Percentiles rank a stretch among this genome's conserved stretches.
Evolutionary conservation across 2,888 invertebrate genomes (phyloP).

Genomic region (Oconnorella tubifera): DNA sequence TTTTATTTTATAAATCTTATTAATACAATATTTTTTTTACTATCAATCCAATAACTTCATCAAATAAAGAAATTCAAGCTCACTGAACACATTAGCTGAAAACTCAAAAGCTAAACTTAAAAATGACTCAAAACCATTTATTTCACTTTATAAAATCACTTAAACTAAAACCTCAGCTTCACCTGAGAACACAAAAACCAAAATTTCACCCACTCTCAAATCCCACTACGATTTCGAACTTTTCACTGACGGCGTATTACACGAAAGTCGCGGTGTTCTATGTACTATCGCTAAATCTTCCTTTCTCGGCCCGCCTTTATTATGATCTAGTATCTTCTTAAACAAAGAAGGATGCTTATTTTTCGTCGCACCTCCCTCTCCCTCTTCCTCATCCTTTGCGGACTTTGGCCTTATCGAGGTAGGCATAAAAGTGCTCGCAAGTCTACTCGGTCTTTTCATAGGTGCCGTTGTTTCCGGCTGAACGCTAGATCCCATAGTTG

Average conservation of each 20-base stretch:
- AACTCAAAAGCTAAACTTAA: too few relatives aligned
- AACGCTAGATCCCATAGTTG: not conserved
- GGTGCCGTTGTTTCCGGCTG: not conserved
- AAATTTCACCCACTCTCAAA: too few relatives aligned
- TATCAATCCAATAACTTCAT: too few relatives aligned
- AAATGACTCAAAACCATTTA: too few relatives aligned
- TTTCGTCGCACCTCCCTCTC: not conserved
- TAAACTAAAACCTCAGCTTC: not conserved
- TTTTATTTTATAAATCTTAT: too few relatives aligned
- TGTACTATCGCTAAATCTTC: slow-evolving; percentile 1
- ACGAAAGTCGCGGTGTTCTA: not conserved
- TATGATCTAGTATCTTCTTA: slow-evolving; percentile 6
- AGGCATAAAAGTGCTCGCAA: not conserved
- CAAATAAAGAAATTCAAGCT: too few relatives aligned
- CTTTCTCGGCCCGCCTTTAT: not conserved
- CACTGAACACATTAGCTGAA: too few relatives aligned
- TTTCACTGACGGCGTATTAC: not conserved
- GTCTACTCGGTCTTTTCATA: slow-evolving; percentile 2
- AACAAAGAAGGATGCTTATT: not conserved
- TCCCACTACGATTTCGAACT: not conserved
- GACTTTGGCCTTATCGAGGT: not conserved
- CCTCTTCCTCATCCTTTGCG: not conserved
- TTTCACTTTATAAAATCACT: not conserved
- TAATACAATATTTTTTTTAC: too few relatives aligned
- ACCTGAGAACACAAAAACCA: not conserved